Evolutionary conservation across 2,888 invertebrate species (phyloP), one percentile per base, ranked within the genome.

Genomic region (Catocala nupta): DNA sequence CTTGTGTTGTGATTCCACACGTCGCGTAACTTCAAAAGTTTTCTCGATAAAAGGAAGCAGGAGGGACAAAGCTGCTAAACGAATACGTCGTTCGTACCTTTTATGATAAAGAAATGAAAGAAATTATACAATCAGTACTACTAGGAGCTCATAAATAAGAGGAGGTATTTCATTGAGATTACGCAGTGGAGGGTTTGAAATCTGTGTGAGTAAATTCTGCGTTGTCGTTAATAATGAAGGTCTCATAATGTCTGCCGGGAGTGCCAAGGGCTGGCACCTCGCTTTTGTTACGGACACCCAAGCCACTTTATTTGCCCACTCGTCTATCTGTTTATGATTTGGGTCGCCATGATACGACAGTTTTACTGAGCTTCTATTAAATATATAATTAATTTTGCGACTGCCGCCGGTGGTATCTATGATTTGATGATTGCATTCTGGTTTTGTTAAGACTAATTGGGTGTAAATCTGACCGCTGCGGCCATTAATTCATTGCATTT

Each of bases 241-340:
- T 68, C 77, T 77, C 79, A 75, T 80, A 78, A 84, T 82, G 75
- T 81, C 81, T 81, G 81, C 76, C 81, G 75, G 59, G 70, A 71
- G 78, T 75, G 78, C 80, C 75, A 68, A 70, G 73, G 76, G 71
- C 66, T 70, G 65, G 68, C 66, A 67, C 72, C 67, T 74, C 71
- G 67, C 77, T 72, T 75, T 82, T 82, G 81, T 82, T 66, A 69
- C 60, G 68, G 66, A 63, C 71, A 70, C 70, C 73, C 68, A 52
- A 74, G 73, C 68, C 80, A 73, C 79, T 76, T 77, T 73, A 75
- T 71, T 76, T 73, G 65, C 71, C 75, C 72, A 74, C 77, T 80
- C 68, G 75, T 73, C 75, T 75, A 64, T 73, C 73, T 81, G 80
- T 77, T 76, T 75, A 74, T 81, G 81, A 81, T 78, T 78, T 73